Base-by-base conservation (phyloP, 2,113 vertebrate genomes). In the Motacilla tschutschensis region DNA sequence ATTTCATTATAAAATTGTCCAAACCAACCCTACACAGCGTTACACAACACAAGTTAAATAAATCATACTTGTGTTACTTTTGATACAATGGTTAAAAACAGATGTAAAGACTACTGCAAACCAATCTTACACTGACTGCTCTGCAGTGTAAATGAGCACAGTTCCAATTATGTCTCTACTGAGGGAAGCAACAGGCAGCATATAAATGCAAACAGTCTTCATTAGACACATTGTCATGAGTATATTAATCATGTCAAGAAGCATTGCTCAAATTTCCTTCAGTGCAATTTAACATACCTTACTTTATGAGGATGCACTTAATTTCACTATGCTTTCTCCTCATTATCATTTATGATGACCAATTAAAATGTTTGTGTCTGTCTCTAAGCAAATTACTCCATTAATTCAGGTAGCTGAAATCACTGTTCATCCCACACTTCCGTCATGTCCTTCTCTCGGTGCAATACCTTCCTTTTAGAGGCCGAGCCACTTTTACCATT, bases 291-390 rank as follows among this genome's bases (percentile, higher is more conserved):
- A 93, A 90, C 69, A 77, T 71, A 86, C 79, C 90, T 83, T 62
- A 71, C 75, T 87, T 93, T 94, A 94, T 92, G 90, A 93, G 72
- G 75, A 94, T 74, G 65, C 92, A 93, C 87, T 88, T 91, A 82
- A 92, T 95, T 93, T 93, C 90, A 87, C 69, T 79, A 46, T 79
- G 76, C 79, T 91, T 90, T 93, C 60, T 88, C 67, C 81, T 92
- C 76, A 85, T 93, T 90, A 95, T 77, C 90, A 91, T 92, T 93
- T 91, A 92, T 87, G 90, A 93, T 88, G 92, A 91, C 90, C 88
- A 90, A 90, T 93, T 92, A 93, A 91, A 91, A 81, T 67, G 81
- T 77, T 92, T 91, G 84, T 70, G 67, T 77, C 62, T 91, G 51
- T 63, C 64, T 90, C 84, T 38, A 48, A 89, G 86, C 81, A 94